phyloP scores from a whole-genome alignment of 2,113 vertebrate species.

The Carlito syrichta region DNA sequence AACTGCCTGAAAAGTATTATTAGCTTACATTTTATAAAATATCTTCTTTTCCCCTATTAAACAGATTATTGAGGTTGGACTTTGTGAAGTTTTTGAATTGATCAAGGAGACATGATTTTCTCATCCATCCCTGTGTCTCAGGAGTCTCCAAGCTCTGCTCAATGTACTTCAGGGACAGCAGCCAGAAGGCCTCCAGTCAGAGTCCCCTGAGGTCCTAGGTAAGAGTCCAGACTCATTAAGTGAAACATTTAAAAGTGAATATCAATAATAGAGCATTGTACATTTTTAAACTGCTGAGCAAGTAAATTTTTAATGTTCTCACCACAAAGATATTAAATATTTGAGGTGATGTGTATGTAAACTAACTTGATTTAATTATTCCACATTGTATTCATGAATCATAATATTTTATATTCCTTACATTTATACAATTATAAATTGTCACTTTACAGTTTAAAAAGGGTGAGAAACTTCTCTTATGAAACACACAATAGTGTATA shows the following conservation, averaged over 20 bases:
- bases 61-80: constrained; percentile 97
- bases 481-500: not conserved
- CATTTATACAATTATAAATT: not conserved
- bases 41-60: constrained; percentile 38
- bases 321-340: not conserved
- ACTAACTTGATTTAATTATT: no score
- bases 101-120: constrained; percentile 99
- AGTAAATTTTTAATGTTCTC: not conserved
- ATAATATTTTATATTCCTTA: not conserved
- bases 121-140: constrained; percentile 95
- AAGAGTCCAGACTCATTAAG: constrained; percentile 53
- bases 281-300: not conserved
- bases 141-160: constrained; percentile 96
- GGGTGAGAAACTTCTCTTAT: not conserved
- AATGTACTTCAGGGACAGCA: constrained; percentile 98
- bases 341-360: not conserved
- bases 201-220: constrained; percentile 98
- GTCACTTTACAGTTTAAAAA: not conserved
- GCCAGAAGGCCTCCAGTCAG: constrained; percentile 96
- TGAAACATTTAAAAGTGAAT: not conserved
- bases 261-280: not conserved
- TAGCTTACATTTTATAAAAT: constrained; percentile 1
- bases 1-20: not conserved
- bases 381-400: not conserved
- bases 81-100: constrained; percentile 98